Base-by-base conservation (phyloP, 1,140 invertebrate genomes). In the Pissodes strobi region DNA sequence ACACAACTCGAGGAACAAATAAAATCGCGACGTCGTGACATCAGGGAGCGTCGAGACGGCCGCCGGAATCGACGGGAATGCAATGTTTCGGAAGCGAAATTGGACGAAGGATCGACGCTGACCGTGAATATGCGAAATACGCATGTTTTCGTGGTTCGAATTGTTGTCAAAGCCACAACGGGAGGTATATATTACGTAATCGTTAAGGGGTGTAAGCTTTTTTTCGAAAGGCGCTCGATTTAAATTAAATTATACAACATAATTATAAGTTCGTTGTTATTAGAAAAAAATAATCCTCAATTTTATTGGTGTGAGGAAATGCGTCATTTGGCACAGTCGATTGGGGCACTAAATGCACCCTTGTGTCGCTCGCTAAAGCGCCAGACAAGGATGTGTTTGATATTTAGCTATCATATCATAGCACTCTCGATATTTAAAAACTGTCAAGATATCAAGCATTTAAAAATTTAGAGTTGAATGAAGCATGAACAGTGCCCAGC, bases 1-100 rank as follows among this genome's bases (percentile, higher is more conserved):
- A n/a, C n/a, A n/a, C n/a, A n/a, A n/a, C n/a, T 34, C n/a, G 48
- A 15, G 25, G 38, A 53, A 53, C 27, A 37, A 53, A 22, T 22
- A 30, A 53, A 53, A 37, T 27, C 34, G 51, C 51, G 34, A 13
- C 51, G 51, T 21, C 37, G 12, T 17, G 51, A 38, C 34, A 23
- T 25, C 22, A 51, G 17, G 21, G 8, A 19, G 51, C 37, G 51
- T 19, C 51, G 27, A 2, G 30, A 4, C 21, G n/a, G 12, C 12
- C 37, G 51, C 25, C 51, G 17, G 19, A 15, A 53, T 22, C 15
- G 9, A 13, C 17, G 9, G 48, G 23, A 13, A 51, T 21, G 13
- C 6, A 21, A 46, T 46, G 9, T 18, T 18, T 6, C 43, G 43
- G 34, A 3, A 53, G 25, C 51, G 21, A 30, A 17, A 53, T 15